phyloP scores from a whole-genome alignment of 2,113 vertebrate species.

The Brienomyrus brachyistius region DNA sequence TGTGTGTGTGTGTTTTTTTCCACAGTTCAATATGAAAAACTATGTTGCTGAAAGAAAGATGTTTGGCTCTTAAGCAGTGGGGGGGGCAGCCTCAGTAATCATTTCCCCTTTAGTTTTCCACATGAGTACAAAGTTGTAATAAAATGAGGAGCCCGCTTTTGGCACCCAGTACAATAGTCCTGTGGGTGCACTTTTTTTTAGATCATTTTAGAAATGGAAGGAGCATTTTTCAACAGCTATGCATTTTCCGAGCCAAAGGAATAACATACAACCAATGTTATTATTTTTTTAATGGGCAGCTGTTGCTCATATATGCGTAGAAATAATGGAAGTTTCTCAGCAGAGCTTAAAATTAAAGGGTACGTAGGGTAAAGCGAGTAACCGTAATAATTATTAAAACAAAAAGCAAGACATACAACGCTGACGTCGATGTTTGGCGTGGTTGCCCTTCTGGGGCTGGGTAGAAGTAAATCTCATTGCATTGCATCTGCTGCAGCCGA shows the following conservation, averaged over 20 bases:
- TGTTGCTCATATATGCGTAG: constrained; percentile 46
- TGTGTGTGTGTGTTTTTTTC: constrained; percentile 38
- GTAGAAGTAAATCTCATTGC: not conserved
- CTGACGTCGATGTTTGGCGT: not conserved
- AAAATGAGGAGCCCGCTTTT: constrained; percentile 32
- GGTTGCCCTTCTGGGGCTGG: not conserved
- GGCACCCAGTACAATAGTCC: constrained; percentile 25
- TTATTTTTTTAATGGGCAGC: constrained; percentile 43
- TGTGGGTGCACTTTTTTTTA: constrained; percentile 27
- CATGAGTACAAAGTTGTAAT: constrained; percentile 47
- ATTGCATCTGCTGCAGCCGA: not conserved
- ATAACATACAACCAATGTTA: constrained; percentile 33
- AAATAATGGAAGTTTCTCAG: constrained; percentile 50
- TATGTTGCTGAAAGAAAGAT: constrained; percentile 23
- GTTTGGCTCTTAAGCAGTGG: constrained; percentile 22
- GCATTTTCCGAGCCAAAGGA: constrained; percentile 25
- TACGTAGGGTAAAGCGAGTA: constrained; percentile 7
- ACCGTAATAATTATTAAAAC: not conserved
- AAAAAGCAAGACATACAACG: not conserved
- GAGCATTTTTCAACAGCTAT: constrained; percentile 37
- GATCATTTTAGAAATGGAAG: constrained; percentile 26
- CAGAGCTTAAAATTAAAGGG: constrained; percentile 47
- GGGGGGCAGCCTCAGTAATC: constrained; percentile 27
- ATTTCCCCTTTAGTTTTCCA: constrained; percentile 22
- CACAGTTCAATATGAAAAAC: constrained; percentile 40